Evolutionary conservation across 2,113 vertebrate genomes (phyloP), one percentile per base, ranked within the genome.

Genomic region (Corythoichthys intestinalis): DNA sequence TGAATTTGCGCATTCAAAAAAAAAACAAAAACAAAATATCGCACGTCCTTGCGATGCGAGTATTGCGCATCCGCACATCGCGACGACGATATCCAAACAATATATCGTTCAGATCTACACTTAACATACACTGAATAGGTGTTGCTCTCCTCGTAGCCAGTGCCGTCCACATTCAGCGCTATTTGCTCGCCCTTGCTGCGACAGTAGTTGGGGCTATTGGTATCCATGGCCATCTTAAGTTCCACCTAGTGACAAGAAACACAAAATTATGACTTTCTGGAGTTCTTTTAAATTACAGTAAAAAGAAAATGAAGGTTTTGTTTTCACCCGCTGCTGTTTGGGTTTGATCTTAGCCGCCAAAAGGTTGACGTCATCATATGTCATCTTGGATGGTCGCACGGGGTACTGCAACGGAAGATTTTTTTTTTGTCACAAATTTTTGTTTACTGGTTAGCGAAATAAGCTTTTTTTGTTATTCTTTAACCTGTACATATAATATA

Each of bases 111-210:
- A 34, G 9, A 8, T 56, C 3, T n/a, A n/a, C 53, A 12, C 56
- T 8, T 65, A 28, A 93, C 95, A 63, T 90, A 98, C 96, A 89
- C 86, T 68, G 96, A 94, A 69, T 94, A 98, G 0, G 95, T 96
- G 90, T 85, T 98, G 50, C 90, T 93, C 77, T 98, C 97, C 0
- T 98, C 96, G 0, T 91, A 85, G 0, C 91, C 86, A 0, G 94
- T 89, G 13, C 97, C 97, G 0, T 99, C 97, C 63, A 99, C 97
- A 0, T 99, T 99, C 72, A 99, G 90, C 0, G 97, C 96, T 0
- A 98, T 98, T 87, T 98, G 97, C 66, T 99, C 97, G 72, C 97
- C 97, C 89, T 98, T 99, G 86, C 97, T 98, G 77, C 95, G 94
- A 74, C 96, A 98, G 78, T 99, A 99, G 87, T 98, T 99, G 5